A percentile compares a stretch with the other conserved stretches of the same genome.
phyloP scores from a whole-genome alignment of 2,888 invertebrate species.

The Crematogaster levior region DNA sequence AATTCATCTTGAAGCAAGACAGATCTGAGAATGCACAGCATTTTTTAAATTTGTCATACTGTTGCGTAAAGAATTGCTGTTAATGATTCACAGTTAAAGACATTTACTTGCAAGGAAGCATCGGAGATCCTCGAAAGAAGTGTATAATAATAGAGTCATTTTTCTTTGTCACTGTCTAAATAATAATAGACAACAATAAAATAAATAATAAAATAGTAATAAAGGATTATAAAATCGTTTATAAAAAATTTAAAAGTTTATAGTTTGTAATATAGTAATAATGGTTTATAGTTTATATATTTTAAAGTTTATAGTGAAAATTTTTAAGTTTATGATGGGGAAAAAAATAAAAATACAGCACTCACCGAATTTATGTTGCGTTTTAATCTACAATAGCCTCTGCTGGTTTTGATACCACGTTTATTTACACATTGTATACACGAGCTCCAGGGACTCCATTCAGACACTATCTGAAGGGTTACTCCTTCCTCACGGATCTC shows the following conservation, averaged over 20 bases:
- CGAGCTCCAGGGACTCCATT: conserved; percentile 87
- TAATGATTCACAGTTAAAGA: not conserved
- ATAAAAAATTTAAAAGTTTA: too few relatives aligned
- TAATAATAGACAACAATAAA: conserved; percentile 31
- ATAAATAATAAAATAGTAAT: not conserved
- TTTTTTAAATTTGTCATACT: not conserved
- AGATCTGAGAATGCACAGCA: conserved; percentile 83
- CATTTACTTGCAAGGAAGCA: conserved; percentile 81
- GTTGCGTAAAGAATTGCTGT: not conserved
- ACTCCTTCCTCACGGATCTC: conserved; percentile 85
- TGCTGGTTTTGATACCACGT: conserved; percentile 84
- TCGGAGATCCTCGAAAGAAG: conserved; percentile 77
- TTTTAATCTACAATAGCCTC: conserved; percentile 87
- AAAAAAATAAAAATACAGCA: not conserved
- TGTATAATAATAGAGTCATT: conserved; percentile 62
- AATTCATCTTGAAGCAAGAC: conserved; percentile 84
- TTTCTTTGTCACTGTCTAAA: conserved; percentile 57
- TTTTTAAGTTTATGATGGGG: not conserved
- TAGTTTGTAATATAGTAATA: too few relatives aligned
- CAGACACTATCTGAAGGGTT: conserved; percentile 86
- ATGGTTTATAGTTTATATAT: too few relatives aligned
- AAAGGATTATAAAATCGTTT: not conserved
- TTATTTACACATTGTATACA: conserved; percentile 86
- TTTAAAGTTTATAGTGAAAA: not conserved
- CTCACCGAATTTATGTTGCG: conserved; percentile 72